Evolutionary conservation across 2,797 vertebrate genomes (phyloP).

Genomic region (Protonibea diacanthus): DNA sequence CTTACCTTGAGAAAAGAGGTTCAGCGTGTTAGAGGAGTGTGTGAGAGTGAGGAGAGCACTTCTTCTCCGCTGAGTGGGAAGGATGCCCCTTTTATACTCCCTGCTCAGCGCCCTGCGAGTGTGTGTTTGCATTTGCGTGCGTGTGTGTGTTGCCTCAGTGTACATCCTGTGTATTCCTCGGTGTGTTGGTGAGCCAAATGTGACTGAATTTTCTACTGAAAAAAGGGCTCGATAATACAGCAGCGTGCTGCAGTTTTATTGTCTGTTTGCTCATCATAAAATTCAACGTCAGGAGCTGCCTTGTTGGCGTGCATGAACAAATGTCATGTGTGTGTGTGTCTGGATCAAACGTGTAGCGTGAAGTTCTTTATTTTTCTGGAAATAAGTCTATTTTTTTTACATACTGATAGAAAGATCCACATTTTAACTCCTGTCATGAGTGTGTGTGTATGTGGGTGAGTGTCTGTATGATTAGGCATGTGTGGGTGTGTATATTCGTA

Average conservation of each 20-base stretch:
- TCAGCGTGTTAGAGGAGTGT: constrained; percentile 60
- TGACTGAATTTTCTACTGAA: constrained; percentile 32
- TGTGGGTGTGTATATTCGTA: constrained; percentile 31
- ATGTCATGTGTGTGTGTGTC: constrained; percentile 6
- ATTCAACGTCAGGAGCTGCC: constrained; percentile 14
- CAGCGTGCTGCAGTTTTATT: constrained; percentile 53
- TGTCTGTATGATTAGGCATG: constrained; percentile 23
- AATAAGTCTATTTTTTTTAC: background rate
- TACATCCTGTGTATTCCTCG: constrained; percentile 45
- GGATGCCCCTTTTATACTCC: constrained; percentile 83
- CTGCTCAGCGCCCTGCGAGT: constrained; percentile 69
- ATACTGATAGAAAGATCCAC: background rate
- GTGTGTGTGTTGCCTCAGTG: constrained; percentile 31
- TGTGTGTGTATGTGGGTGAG: constrained; percentile 13
- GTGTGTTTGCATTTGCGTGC: constrained; percentile 50
- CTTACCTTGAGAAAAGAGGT: constrained; percentile 78
- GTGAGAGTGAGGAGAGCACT: constrained; percentile 74
- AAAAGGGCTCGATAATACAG: constrained; percentile 32
- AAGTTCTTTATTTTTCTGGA: constrained; percentile 13
- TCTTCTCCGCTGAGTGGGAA: constrained; percentile 79
- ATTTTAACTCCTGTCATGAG: background rate
- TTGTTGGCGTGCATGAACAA: constrained; percentile 13
- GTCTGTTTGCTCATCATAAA: constrained; percentile 65
- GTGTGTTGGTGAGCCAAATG: constrained; percentile 42
- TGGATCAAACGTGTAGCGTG: constrained; percentile 10